phyloP scores from a whole-genome alignment of 1,140 invertebrate species.

The Diorhabda sublineata region DNA sequence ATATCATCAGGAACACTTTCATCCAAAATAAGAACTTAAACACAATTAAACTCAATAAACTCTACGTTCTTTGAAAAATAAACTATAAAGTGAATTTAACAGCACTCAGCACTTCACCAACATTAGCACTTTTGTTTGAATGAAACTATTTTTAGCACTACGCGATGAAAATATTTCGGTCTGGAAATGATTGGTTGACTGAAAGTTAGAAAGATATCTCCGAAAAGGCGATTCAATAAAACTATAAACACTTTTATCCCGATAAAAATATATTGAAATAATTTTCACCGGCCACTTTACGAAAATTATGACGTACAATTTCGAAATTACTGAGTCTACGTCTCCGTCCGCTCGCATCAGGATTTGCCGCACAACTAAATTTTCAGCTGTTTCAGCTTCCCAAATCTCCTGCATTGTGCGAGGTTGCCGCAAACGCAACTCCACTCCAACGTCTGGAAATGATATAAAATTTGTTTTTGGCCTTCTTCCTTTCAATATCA shows the following conservation, averaged over 20 bases:
- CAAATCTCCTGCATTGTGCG: constrained; percentile 4
- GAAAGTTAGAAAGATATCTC: no score
- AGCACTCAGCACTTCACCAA: no score
- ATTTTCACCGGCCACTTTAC: background rate
- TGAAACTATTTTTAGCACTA: no score
- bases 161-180: no score
- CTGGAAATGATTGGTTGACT: no score
- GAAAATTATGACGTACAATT: background rate
- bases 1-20: constrained; percentile 21
- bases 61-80: no score
- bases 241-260: no score
- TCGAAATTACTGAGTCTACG: background rate
- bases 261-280: background rate
- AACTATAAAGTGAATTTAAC: no score
- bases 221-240: no score
- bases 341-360: constrained; percentile 18
- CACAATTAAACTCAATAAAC: background rate
- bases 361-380: constrained; percentile 19
- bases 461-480: background rate
- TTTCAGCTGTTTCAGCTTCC: constrained; percentile 8
- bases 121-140: no score
- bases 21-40: background rate
- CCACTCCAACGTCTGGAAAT: background rate
- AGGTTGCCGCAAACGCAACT: background rate
- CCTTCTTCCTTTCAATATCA: background rate